Base-by-base conservation (phyloP, 2,113 vertebrate species). In the Geococcyx californianus region DNA sequence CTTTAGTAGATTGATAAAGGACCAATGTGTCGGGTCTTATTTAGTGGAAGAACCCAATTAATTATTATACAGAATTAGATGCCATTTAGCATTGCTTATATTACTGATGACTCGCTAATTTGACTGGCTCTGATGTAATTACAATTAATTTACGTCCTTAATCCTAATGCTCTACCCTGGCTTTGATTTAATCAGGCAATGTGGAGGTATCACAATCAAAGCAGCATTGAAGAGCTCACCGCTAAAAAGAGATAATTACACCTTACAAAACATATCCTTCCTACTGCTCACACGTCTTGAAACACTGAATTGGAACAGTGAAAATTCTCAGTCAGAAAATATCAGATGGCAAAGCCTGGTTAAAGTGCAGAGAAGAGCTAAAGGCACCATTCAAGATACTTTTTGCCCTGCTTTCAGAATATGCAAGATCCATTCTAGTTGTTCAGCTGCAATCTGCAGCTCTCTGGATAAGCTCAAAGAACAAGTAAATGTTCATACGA, bases 81-180 rank as follows among this genome's bases (percentile, higher is more conserved):
- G 88, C 94, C 94, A 96, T 95, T 97, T 94, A 97, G 69, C 88
- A 82, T 95, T 96, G 96, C 94, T 97, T 96, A 92, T 93, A 94
- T 94, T 96, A 92, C 94, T 95, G 95, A 96, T 96, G 92, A 96
- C 83, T 96, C 2, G 80, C 88, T 96, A 96, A 97, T 97, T 97
- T 94, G 76, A 44, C 86, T 93, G 86, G 76, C 93, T 96, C 93
- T 97, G 95, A 96, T 96, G 73, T 92, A 96, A 96, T 97, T 96
- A 96, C 93, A 96, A 96, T 97, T 96, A 96, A 96, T 97, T 96
- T 96, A 94, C 4, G 31, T 95, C 73, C 90, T 93, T 95, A 96
- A 94, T 96, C 88, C 95, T 96, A 95, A 96, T 90, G 83, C 60
- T 94, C 80, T 96, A 97, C 96, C 95, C 94, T 96, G 92, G 80